A percentile compares a stretch with the other conserved stretches of the same genome.
These are phyloP conservation scores for Hydrolagus colliei DNA, from an alignment of 2,797 vertebrate species.

Conservation along the genomic window DNA sequence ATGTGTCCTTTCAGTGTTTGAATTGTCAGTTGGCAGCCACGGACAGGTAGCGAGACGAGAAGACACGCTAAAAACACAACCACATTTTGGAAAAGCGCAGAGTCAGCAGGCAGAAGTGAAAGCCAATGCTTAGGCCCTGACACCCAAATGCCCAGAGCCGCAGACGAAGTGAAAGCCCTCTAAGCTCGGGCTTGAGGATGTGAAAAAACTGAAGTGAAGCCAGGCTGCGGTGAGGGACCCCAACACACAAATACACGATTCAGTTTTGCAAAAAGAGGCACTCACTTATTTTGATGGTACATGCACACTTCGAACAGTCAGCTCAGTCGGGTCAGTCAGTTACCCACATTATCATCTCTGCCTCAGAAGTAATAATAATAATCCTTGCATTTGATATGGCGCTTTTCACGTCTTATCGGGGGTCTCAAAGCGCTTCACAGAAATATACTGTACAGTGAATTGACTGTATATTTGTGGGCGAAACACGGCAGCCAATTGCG, in stretches of 20 bases:
- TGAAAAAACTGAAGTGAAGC: conserved; percentile 22
- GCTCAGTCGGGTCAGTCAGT: no score
- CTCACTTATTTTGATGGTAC: no score
- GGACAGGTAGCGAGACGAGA: not conserved
- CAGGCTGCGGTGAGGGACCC: conserved; percentile 13
- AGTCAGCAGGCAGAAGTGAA: conserved; percentile 26
- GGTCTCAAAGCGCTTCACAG: no score
- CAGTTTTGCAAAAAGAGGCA: not conserved
- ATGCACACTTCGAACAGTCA: no score
- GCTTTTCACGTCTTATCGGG: no score
- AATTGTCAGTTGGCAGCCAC: not conserved
- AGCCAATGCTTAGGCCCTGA: not conserved
- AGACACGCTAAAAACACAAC: not conserved
- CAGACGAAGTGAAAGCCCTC: conserved; percentile 12
- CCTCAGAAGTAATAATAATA: no score
- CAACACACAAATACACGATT: not conserved
- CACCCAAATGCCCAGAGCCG: not conserved
- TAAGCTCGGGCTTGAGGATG: not conserved
- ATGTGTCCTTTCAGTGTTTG: no score
- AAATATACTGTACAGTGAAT: no score
- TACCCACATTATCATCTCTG: no score
- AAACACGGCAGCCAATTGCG: no score
- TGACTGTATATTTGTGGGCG: no score
- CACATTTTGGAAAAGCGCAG: not conserved
- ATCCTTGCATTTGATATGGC: no score